These are phyloP conservation scores for Rhyacophila evoluta DNA, from an alignment of 2,888 invertebrate genomes.

Conservation along the genomic window DNA sequence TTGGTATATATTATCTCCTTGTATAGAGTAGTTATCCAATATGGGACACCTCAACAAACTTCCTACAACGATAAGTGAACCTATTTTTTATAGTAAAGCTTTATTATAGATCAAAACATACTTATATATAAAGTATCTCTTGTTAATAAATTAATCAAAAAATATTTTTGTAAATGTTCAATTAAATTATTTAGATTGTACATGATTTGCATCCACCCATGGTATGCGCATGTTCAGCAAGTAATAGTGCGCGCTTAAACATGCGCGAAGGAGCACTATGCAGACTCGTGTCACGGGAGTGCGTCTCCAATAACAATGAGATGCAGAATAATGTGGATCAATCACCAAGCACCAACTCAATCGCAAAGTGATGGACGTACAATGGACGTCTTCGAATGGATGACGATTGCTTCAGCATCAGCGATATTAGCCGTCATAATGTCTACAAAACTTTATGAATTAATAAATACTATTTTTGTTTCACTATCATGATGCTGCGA, in stretches of 20 bases:
- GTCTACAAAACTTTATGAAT: background rate
- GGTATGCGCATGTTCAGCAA: background rate
- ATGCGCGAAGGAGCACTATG: background rate
- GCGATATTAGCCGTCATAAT: background rate
- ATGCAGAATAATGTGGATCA: constrained; percentile 12
- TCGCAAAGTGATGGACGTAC: constrained; percentile 20
- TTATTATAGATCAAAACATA: too few relatives aligned
- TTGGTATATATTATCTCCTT: too few relatives aligned
- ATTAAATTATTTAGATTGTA: too few relatives aligned
- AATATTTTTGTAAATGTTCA: too few relatives aligned
- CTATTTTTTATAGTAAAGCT: too few relatives aligned
- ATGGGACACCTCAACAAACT: too few relatives aligned
- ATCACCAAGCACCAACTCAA: background rate
- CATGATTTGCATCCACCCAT: background rate
- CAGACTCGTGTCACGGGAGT: constrained; percentile 12
- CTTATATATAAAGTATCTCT: too few relatives aligned
- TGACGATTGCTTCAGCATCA: background rate
- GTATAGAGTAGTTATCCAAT: too few relatives aligned
- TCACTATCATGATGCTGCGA: too few relatives aligned
- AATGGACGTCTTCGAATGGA: background rate
- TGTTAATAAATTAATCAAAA: too few relatives aligned
- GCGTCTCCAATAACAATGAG: constrained; percentile 19
- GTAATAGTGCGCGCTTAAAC: constrained; percentile 9
- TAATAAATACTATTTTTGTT: too few relatives aligned
- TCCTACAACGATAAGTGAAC: too few relatives aligned